Conservation (phyloP, 2,888 invertebrate genomes). For the Perithous albicinctus region DNA sequence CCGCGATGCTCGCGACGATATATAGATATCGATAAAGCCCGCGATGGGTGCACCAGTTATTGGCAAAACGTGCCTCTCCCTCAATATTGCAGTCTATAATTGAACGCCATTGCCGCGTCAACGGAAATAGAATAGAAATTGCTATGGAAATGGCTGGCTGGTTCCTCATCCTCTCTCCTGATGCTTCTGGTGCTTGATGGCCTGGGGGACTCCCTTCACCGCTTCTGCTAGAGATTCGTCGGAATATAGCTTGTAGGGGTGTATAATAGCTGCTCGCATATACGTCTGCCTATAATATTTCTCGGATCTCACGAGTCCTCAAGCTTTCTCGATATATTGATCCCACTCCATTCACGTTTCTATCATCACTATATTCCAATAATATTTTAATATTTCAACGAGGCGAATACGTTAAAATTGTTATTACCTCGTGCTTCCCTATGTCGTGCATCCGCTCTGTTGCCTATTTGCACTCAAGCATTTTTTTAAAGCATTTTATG, state of each 20-base stretch:
- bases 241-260: constrained; percentile 20
- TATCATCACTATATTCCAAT: not conserved
- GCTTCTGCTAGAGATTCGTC: constrained; percentile 29
- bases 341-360: constrained; percentile 25
- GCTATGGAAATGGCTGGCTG: constrained; percentile 79
- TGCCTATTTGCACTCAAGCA: not conserved
- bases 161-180: constrained; percentile 52
- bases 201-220: constrained; percentile 37
- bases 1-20: constrained; percentile 60
- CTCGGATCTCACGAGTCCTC: constrained; percentile 7
- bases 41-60: constrained; percentile 75
- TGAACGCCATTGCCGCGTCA: constrained; percentile 82
- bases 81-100: constrained; percentile 82
- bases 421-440: constrained; percentile 9
- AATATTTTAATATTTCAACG: constrained; percentile 19
- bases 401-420: not conserved
- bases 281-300: constrained; percentile 34
- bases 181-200: constrained; percentile 33
- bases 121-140: constrained; percentile 84
- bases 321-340: constrained; percentile 20
- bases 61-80: constrained; percentile 81
- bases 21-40: constrained; percentile 60
- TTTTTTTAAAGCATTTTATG: not conserved
- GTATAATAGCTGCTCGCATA: constrained; percentile 29
- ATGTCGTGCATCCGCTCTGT: too few species aligned